phyloP scores from a whole-genome alignment of 2,113 vertebrate genomes.

The Grallaria varia region DNA sequence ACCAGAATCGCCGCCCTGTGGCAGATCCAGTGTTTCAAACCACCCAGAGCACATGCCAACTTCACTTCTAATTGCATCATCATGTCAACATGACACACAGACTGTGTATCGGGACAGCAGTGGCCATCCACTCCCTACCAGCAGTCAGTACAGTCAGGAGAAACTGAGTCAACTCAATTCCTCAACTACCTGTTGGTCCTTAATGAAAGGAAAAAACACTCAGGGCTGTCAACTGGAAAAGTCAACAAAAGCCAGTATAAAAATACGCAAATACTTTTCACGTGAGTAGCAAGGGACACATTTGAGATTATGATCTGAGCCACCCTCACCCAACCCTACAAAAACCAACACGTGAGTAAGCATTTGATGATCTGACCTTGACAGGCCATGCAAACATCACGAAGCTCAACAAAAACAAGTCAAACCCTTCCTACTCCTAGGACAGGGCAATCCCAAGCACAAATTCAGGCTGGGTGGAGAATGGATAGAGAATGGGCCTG shows the following conservation, averaged over 20 bases:
- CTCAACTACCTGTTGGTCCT: not conserved
- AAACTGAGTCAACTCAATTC: not conserved
- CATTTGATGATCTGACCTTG: not conserved
- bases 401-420: not conserved
- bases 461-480: not conserved
- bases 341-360: not conserved
- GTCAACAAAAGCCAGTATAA: not conserved
- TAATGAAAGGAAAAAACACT: not conserved
- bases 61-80: not conserved
- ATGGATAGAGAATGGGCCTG: not conserved
- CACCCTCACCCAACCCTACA: not conserved
- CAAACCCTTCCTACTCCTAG: not conserved
- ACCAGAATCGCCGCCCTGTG: not conserved
- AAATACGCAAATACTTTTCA: not conserved
- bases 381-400: not conserved
- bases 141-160: not conserved
- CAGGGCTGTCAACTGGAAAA: not conserved
- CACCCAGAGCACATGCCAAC: not conserved
- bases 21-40: not conserved
- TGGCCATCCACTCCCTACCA: not conserved
- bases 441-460: not conserved
- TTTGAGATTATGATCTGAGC: not conserved
- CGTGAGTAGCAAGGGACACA: not conserved
- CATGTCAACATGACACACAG: not conserved
- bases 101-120: not conserved